These are phyloP conservation scores for Ypsolopha sequella DNA, from an alignment of 2,888 invertebrate species.

Conservation along the genomic window DNA sequence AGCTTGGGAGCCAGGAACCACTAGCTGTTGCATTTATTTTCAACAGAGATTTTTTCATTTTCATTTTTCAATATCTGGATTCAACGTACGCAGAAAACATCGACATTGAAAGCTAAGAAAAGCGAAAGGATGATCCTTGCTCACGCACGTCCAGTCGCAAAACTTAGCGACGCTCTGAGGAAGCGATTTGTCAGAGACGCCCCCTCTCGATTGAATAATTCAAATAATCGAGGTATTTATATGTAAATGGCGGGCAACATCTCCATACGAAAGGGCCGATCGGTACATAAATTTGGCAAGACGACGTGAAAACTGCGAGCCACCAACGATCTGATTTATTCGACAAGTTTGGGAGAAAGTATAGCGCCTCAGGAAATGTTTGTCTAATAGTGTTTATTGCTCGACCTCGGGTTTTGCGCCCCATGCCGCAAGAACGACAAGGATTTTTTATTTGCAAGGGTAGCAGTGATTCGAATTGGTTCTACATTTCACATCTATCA, in stretches of 20 bases:
- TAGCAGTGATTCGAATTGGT: not conserved
- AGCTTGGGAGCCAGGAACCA: too few relatives aligned
- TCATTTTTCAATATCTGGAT: too few relatives aligned
- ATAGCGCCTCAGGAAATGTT: conserved; percentile 65
- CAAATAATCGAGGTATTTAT: conserved; percentile 72
- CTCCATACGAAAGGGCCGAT: conserved; percentile 71
- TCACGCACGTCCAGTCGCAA: conserved; percentile 16
- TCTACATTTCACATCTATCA: not conserved
- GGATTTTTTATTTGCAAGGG: not conserved
- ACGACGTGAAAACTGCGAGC: conserved; percentile 68
- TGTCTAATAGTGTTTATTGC: conserved; percentile 68
- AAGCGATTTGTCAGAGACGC: conserved; percentile 70
- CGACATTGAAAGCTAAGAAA: too few relatives aligned
- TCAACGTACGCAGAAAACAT: too few relatives aligned
- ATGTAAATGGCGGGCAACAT: conserved; percentile 68
- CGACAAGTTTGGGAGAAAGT: conserved; percentile 56
- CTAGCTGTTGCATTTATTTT: too few relatives aligned
- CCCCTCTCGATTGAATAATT: conserved; percentile 72
- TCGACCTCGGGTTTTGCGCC: conserved; percentile 49
- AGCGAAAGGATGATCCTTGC: not conserved
- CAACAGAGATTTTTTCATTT: too few relatives aligned
- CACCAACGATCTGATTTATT: conserved; percentile 68
- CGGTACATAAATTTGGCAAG: conserved; percentile 71
- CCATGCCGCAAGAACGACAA: conserved; percentile 20
- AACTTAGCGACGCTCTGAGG: conserved; percentile 60